phyloP scores from a whole-genome alignment of 2,888 invertebrate species.

The Ceriagrion tenellum region DNA sequence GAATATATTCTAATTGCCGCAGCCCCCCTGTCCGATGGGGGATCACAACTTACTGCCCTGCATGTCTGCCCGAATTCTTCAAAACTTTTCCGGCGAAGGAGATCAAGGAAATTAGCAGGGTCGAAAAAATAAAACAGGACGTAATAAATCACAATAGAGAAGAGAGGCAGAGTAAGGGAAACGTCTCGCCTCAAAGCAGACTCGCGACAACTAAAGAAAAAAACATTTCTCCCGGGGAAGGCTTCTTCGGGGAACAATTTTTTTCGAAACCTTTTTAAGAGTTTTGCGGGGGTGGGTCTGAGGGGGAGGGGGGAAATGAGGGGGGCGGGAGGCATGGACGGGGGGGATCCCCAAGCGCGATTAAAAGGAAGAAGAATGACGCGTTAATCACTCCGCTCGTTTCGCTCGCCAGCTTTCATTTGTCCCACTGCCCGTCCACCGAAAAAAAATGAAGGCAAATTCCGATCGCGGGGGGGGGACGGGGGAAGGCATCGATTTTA shows the following conservation, averaged over 20 bases:
- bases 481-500: neutral
- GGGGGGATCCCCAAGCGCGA: neutral
- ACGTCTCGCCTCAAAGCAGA: neutral
- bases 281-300: no score
- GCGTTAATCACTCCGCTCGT: neutral
- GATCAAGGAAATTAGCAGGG: no score
- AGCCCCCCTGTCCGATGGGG: no score
- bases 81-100: no score
- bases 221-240: neutral
- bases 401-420: constrained; percentile 11
- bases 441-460: neutral
- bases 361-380: neutral
- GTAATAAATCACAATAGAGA: neutral
- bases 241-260: neutral
- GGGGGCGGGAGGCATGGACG: neutral
- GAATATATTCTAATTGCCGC: no score
- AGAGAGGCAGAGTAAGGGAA: neutral
- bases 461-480: neutral
- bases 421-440: neutral
- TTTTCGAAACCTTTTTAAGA: neutral
- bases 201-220: neutral
- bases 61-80: no score
- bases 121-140: neutral
- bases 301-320: neutral
- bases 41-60: no score